A percentile compares a stretch with the other conserved stretches of the same genome.
phyloP scores from a whole-genome alignment of 1,140 invertebrate species.

The Penaeus vannamei region DNA sequence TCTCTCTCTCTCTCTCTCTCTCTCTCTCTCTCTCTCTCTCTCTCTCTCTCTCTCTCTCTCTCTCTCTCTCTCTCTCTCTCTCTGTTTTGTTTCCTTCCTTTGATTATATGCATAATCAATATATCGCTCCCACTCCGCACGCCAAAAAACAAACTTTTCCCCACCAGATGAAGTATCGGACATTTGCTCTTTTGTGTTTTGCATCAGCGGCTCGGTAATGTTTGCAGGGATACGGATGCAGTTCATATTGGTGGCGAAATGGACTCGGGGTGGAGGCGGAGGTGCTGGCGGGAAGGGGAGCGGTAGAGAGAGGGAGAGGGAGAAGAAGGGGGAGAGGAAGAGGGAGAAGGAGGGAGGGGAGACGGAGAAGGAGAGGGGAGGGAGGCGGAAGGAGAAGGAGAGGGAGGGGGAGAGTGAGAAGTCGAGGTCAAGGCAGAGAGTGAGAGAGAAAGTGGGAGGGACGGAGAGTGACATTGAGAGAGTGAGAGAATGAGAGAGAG shows the following conservation, averaged over 20 bases:
- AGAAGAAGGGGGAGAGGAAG: not conserved
- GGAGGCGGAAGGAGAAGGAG: not conserved
- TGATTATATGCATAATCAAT: not conserved
- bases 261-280: not conserved
- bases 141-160: no score
- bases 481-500: slow-evolving; percentile 23
- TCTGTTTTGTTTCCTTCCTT: not conserved
- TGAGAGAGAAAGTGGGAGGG: not conserved
- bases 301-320: not conserved
- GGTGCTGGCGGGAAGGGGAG: not conserved
- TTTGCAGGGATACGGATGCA: no score
- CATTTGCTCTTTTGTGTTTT: no score
- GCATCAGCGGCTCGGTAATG: no score
- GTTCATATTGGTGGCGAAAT: no score
- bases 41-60: not conserved
- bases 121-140: no score
- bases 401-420: not conserved
- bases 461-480: slow-evolving; percentile 36
- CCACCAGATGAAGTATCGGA: no score
- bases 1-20: no score
- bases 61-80: slow-evolving; percentile 11
- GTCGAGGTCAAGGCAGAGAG: not conserved
- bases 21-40: no score
- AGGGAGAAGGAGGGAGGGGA: not conserved
- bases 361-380: not conserved